Conservation (phyloP, 2,113 vertebrate genomes). For the Syngnathus floridae region DNA sequence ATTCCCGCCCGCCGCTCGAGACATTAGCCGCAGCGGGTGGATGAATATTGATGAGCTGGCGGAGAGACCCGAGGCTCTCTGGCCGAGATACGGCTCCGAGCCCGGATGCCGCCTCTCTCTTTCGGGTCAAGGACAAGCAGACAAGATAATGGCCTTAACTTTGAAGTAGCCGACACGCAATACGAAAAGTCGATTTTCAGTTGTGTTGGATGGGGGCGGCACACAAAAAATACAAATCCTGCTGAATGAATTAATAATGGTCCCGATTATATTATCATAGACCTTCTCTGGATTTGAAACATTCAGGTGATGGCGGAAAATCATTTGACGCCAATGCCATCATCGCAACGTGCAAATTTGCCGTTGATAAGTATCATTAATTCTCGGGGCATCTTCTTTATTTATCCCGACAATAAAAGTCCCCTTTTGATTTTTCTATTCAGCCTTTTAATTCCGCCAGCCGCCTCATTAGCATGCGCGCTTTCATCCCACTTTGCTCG, state of each 20-base stretch:
- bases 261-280: too few species aligned
- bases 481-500: constrained; percentile 2
- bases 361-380: not conserved
- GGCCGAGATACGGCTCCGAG: constrained; percentile 36
- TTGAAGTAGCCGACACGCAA: not conserved
- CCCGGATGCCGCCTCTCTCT: not conserved
- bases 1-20: constrained; percentile 51
- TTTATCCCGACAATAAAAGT: not conserved
- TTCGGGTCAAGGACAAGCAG: not conserved
- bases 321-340: not conserved
- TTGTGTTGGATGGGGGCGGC: too few species aligned
- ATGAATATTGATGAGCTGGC: constrained; percentile 68
- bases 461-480: not conserved
- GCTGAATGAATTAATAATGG: too few species aligned
- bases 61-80: constrained; percentile 53
- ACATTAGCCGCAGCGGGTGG: constrained; percentile 52
- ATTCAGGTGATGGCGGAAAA: not conserved
- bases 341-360: too few species aligned
- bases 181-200: not conserved
- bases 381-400: not conserved
- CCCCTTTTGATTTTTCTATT: not conserved
- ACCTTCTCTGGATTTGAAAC: not conserved
- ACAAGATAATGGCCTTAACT: not conserved
- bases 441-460: not conserved
- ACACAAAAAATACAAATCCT: too few species aligned